Percentiles rank a stretch among this genome's conserved stretches.
These are phyloP conservation scores for Alitta virens DNA, from an alignment of 2,888 invertebrate species.

Conservation along the genomic window DNA sequence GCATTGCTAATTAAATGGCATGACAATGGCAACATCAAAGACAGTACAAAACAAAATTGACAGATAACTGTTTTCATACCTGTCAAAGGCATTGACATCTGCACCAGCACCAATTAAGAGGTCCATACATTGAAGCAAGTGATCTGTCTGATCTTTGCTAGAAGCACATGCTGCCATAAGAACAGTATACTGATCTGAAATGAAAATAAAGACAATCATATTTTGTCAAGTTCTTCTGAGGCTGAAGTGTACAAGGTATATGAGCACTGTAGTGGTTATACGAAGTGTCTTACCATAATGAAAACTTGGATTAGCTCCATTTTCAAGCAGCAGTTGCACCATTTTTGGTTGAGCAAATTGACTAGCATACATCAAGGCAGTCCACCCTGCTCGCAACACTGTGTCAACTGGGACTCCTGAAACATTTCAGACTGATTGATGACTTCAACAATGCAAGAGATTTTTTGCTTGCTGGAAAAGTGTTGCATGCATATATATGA, in stretches of 20 bases:
- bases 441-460: no score
- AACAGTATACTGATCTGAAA: slow-evolving; percentile 56
- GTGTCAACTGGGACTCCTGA: slow-evolving; percentile 30
- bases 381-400: slow-evolving; percentile 43
- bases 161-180: slow-evolving; percentile 59
- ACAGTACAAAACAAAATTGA: background rate
- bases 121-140: slow-evolving; percentile 50
- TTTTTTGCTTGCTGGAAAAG: no score
- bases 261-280: background rate
- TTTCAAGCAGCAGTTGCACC: slow-evolving; percentile 51
- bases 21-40: no score
- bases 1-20: no score
- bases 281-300: slow-evolving; percentile 29
- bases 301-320: slow-evolving; percentile 56
- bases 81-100: slow-evolving; percentile 42
- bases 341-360: slow-evolving; percentile 36
- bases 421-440: no score
- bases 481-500: no score
- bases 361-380: slow-evolving; percentile 48
- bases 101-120: slow-evolving; percentile 50
- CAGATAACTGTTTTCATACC: slow-evolving; percentile 2
- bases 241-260: background rate
- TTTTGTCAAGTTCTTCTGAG: no score
- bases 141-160: slow-evolving; percentile 41
- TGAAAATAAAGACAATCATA: slow-evolving; percentile 1